Percentiles rank a stretch among this genome's conserved stretches.
phyloP scores from a whole-genome alignment of 2,113 vertebrate species.

The Dipodomys spectabilis region DNA sequence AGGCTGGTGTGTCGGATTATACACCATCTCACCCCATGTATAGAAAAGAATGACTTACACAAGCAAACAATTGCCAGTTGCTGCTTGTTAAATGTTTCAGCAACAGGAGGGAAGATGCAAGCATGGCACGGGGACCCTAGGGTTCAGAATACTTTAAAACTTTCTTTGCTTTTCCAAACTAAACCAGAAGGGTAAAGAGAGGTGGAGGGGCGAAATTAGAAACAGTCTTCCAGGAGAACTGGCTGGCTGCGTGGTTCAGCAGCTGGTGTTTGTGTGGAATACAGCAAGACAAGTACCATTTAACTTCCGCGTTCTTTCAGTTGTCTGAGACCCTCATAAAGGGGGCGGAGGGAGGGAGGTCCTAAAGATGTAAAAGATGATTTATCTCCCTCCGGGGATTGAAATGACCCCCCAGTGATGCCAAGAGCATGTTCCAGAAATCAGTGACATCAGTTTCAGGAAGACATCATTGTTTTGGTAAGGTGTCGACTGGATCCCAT shows the following conservation, averaged over 20 bases:
- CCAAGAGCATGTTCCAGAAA: slow-evolving; percentile 69
- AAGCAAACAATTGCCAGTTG: slow-evolving; percentile 42
- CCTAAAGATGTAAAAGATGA: slow-evolving; percentile 28
- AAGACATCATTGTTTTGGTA: slow-evolving; percentile 62
- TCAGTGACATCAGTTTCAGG: slow-evolving; percentile 53
- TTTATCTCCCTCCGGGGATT: slow-evolving; percentile 22
- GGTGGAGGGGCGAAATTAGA: slow-evolving; percentile 56
- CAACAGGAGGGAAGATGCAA: slow-evolving; percentile 66
- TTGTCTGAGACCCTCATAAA: slow-evolving; percentile 46
- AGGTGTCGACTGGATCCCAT: slow-evolving; percentile 65
- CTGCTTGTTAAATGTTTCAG: slow-evolving; percentile 64
- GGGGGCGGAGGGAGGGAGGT: not conserved
- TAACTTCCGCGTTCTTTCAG: not conserved
- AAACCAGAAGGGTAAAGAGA: slow-evolving; percentile 53
- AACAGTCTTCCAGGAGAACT: slow-evolving; percentile 3
- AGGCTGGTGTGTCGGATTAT: not conserved
- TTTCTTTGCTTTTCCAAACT: slow-evolving; percentile 69
- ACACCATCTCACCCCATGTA: not conserved
- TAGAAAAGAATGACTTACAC: not conserved
- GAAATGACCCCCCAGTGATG: slow-evolving; percentile 46
- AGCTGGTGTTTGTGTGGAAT: not conserved
- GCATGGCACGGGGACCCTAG: slow-evolving; percentile 65
- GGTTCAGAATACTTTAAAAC: slow-evolving; percentile 68
- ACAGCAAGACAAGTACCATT: not conserved
- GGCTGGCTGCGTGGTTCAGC: slow-evolving; percentile 2